Conservation (phyloP, 1,140 invertebrate species). For the Cotesia chilonis region DNA sequence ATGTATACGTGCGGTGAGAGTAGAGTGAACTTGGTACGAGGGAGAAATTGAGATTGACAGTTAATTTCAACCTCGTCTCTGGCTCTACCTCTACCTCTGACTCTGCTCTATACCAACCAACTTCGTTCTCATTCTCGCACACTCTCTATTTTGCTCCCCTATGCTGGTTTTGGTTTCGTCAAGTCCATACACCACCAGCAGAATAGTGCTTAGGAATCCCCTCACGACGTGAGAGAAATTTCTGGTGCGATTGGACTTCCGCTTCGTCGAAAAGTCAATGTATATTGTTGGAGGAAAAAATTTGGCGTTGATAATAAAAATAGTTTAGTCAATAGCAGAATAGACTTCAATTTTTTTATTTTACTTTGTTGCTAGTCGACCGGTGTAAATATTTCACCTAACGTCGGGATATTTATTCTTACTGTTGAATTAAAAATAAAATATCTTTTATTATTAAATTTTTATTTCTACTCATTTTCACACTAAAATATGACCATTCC, state of each 20-base stretch:
- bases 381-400: too few species aligned
- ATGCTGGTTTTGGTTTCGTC: conserved; percentile 14
- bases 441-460: too few species aligned
- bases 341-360: not conserved
- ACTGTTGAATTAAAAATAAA: too few species aligned
- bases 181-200: conserved; percentile 20
- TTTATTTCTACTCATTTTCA: too few species aligned
- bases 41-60: conserved; percentile 66
- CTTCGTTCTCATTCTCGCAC: not conserved
- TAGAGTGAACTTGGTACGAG: conserved; percentile 42
- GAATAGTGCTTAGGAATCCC: conserved; percentile 10
- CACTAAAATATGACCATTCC: too few species aligned
- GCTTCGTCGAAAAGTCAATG: conserved; percentile 47
- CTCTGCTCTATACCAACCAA: too few species aligned
- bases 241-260: conserved; percentile 61
- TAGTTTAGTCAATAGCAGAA: not conserved
- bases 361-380: not conserved
- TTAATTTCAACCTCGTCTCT: conserved; percentile 58
- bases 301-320: conserved; percentile 16
- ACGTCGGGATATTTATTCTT: too few species aligned
- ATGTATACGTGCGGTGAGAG: conserved; percentile 43
- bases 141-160: not conserved
- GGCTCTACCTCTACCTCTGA: not conserved
- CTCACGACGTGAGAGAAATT: conserved; percentile 46
- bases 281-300: conserved; percentile 23